Evolutionary conservation across 2,797 vertebrate species (phyloP), one percentile per base, ranked within the genome.

Genomic region (Melanogrammus aeglefinus): DNA sequence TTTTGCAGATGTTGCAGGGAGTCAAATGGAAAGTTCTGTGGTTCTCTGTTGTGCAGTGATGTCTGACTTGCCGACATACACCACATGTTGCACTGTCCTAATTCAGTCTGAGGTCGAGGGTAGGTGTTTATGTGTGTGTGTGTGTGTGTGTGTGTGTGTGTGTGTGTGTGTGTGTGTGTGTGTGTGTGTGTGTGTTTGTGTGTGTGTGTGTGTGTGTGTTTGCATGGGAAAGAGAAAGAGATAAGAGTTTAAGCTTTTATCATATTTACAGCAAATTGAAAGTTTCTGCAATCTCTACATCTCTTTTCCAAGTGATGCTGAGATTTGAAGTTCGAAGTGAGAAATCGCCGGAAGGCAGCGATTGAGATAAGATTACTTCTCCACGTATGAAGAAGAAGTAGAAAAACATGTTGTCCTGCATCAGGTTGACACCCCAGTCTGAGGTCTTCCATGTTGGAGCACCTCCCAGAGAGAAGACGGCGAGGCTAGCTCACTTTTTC

Each of bases 351-450:
- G 18, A 57, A 57, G 16, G 47, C 47, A 57, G 47, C 16, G 18
- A n/a, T 18, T 21, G 18, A 18, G 47, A 57, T 57, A 6, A 57
- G 47, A 57, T 57, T 6, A 57, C 47, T 57, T 57, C 47, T 57
- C 47, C 4, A 6, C 47, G 47, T 57, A 39, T 7, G 38, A 16
- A 47, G 14, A 21, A 51, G 47, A 57, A 57, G 47, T 6, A 94
- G 94, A 95, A 96, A 96, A 97, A 96, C 95, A 96, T 97, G 96
- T 97, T 97, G 97, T 96, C 95, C 92, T 84, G 92, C 91, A 91
- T 91, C 94, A 89, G 89, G 91, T 93, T 96, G 95, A 95, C 92
- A 92, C 95, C 92, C 94, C 88, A 93, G 92, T 95, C 94, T 96
- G 94, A 96, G 95, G 95, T 96, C 96, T 14, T 96, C 95, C 95